These are phyloP conservation scores for Cyprinodon tularosa DNA, from an alignment of 2,113 vertebrate species.

Conservation along the genomic window DNA sequence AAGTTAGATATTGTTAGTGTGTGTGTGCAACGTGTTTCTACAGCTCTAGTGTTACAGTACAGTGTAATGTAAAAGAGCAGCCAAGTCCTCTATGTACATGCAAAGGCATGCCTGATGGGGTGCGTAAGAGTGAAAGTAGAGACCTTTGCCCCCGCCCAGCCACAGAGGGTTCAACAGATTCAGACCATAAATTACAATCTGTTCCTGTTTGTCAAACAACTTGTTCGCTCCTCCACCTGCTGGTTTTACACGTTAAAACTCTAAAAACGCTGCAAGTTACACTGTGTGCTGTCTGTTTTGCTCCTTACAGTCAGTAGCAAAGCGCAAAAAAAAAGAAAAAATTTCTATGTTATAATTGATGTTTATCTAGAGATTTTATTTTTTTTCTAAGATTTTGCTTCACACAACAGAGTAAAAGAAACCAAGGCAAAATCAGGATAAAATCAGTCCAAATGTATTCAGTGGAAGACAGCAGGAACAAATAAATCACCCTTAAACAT, in stretches of 20 bases:
- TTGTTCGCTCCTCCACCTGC: slow-evolving; percentile 1
- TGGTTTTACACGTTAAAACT: slow-evolving; percentile 7
- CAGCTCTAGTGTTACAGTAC: slow-evolving; percentile 52
- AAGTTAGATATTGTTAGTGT: too few species aligned
- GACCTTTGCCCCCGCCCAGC: slow-evolving; percentile 56
- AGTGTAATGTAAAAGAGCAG: slow-evolving; percentile 49
- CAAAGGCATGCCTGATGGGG: slow-evolving; percentile 54
- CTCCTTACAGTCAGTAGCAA: slow-evolving; percentile 11
- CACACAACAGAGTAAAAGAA: slow-evolving; percentile 33
- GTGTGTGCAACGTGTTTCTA: slow-evolving; percentile 28
- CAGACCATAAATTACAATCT: slow-evolving; percentile 36
- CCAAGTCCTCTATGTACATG: slow-evolving; percentile 46
- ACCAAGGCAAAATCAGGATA: slow-evolving; percentile 18
- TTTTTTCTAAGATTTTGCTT: slow-evolving; percentile 31
- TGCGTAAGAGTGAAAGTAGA: slow-evolving; percentile 69
- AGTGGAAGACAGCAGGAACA: slow-evolving; percentile 58
- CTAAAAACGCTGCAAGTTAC: slow-evolving; percentile 6
- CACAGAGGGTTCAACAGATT: slow-evolving; percentile 43
- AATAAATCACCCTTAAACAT: slow-evolving; percentile 7
- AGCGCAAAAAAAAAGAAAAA: background rate
- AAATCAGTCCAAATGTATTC: slow-evolving; percentile 36
- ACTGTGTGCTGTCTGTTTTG: background rate
- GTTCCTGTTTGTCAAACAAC: slow-evolving; percentile 46
- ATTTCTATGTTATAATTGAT: slow-evolving; percentile 49
- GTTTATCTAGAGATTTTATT: slow-evolving; percentile 9